phyloP scores from a whole-genome alignment of 2,888 invertebrate genomes.

The Hydrotaea cyrtoneurina region DNA sequence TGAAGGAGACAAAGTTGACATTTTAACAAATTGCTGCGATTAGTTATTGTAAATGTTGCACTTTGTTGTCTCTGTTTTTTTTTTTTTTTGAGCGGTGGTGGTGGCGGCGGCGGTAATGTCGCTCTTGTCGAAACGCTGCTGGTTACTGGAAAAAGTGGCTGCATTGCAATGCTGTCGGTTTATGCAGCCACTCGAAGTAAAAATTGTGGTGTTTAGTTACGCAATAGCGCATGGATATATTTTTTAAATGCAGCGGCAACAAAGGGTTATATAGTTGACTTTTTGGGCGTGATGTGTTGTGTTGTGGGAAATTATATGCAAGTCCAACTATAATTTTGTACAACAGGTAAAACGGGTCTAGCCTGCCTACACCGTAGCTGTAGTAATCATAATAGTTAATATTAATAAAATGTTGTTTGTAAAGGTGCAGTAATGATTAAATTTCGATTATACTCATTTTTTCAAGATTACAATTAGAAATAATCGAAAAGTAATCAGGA shows the following conservation, averaged over 20 bases:
- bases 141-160: conserved; percentile 18
- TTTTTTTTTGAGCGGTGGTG: conserved; percentile 18
- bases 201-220: conserved; percentile 69
- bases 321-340: too few species aligned
- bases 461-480: too few species aligned
- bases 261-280: neutral
- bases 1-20: conserved; percentile 70
- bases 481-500: too few species aligned
- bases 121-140: too few species aligned
- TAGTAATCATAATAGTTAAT: too few species aligned
- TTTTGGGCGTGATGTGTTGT: neutral
- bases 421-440: too few species aligned
- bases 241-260: neutral
- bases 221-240: conserved; percentile 69
- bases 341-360: too few species aligned
- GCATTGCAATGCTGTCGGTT: neutral
- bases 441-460: too few species aligned
- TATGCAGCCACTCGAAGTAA: conserved; percentile 35
- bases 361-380: too few species aligned
- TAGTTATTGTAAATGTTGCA: conserved; percentile 69
- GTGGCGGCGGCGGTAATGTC: conserved; percentile 11
- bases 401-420: too few species aligned
- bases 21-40: conserved; percentile 72
- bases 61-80: conserved; percentile 43
- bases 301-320: too few species aligned